A percentile compares a stretch with the other conserved stretches of the same genome.
Conservation (phyloP, 2,888 invertebrate genomes). For the Oscheius sp. region DNA sequence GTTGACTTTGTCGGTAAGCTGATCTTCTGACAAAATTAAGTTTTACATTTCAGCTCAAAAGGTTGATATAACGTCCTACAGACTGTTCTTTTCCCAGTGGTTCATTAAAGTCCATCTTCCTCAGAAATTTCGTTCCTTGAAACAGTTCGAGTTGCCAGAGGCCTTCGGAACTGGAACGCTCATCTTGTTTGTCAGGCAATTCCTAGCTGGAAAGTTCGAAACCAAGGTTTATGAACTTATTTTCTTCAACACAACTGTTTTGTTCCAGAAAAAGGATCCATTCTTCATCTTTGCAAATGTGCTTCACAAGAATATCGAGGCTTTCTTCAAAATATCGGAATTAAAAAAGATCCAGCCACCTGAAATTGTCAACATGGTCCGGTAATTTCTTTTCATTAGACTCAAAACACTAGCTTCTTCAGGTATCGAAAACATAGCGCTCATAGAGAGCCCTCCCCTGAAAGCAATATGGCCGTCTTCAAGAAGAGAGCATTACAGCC, state of each 20-base stretch:
- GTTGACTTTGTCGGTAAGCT: background rate
- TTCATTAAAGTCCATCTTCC: constrained; percentile 3
- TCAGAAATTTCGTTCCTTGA: background rate
- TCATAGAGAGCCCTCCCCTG: too few species aligned
- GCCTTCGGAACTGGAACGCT: constrained; percentile 1
- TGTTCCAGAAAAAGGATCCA: constrained; percentile 20
- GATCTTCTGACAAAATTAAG: background rate
- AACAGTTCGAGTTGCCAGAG: constrained; percentile 19
- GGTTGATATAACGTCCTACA: background rate
- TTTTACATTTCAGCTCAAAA: constrained; percentile 3
- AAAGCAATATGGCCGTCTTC: too few species aligned
- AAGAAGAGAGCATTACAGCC: too few species aligned
- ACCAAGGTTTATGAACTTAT: constrained; percentile 2
- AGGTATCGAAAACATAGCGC: too few species aligned
- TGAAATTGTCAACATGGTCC: background rate
- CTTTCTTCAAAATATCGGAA: background rate
- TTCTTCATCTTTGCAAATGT: background rate
- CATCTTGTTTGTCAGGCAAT: background rate
- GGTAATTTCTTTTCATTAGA: too few species aligned
- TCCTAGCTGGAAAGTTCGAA: constrained; percentile 5
- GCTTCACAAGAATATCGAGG: background rate
- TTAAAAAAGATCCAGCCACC: background rate
- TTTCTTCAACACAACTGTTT: too few species aligned
- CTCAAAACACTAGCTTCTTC: too few species aligned
- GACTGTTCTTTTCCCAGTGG: constrained; percentile 13